A percentile compares a stretch with the other conserved stretches of the same genome.
Conservation (phyloP, 2,113 vertebrate genomes). For the Oceanodroma tethys region DNA sequence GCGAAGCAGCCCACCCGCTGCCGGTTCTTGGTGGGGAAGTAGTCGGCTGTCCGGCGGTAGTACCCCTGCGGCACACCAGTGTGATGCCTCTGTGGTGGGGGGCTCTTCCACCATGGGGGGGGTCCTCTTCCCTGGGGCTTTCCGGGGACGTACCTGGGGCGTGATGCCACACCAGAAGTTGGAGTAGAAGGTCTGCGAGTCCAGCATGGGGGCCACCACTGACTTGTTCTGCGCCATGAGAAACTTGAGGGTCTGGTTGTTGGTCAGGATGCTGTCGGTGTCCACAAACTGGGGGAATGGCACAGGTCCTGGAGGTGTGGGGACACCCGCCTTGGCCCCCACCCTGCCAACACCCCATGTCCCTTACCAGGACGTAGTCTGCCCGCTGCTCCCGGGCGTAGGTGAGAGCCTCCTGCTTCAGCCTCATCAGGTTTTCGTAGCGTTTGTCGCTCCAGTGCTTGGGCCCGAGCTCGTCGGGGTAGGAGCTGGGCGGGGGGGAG, state of each 20-base stretch:
- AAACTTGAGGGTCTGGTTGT: constrained; percentile 85
- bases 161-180: constrained; percentile 99
- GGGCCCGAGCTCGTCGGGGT: constrained; percentile 86
- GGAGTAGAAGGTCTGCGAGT: constrained; percentile 92
- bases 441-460: constrained; percentile 92
- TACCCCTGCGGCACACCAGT: constrained; percentile 76
- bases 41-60: constrained; percentile 91
- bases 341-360: too few relatives aligned
- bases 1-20: constrained; percentile 84
- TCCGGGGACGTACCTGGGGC: constrained; percentile 79
- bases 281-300: constrained; percentile 80
- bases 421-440: constrained; percentile 90
- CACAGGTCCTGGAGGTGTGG: rapidly evolving
- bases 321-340: neutral
- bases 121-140: neutral
- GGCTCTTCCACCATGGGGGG: neutral
- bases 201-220: constrained; percentile 90
- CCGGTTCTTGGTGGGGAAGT: constrained; percentile 93
- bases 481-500: constrained; percentile 73
- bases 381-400: constrained; percentile 85
- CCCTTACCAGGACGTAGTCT: constrained; percentile 89
- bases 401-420: constrained; percentile 89
- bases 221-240: constrained; percentile 86
- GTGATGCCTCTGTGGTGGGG: neutral
- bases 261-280: constrained; percentile 91